These are phyloP conservation scores for Sarcophaga carnaria DNA, from an alignment of 2,888 invertebrate genomes.

Conservation along the genomic window DNA sequence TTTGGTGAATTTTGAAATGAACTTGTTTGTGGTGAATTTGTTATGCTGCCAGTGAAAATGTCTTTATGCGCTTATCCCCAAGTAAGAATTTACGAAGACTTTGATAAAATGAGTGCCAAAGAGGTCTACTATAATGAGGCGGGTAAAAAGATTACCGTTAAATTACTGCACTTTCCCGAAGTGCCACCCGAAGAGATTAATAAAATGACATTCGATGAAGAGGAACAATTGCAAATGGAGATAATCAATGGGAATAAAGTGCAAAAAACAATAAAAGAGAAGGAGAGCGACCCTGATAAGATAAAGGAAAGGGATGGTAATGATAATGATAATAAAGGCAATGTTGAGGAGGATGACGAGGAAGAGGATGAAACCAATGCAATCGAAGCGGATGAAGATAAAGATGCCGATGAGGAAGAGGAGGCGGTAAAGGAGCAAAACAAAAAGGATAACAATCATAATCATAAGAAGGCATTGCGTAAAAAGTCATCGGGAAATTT, in stretches of 20 bases:
- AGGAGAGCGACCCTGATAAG: neutral
- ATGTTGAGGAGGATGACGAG: slow-evolving; percentile 34
- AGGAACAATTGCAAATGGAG: slow-evolving; percentile 67
- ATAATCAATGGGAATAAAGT: slow-evolving; percentile 64
- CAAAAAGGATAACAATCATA: slow-evolving; percentile 11
- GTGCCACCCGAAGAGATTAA: slow-evolving; percentile 80
- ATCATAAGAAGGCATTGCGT: slow-evolving; percentile 76
- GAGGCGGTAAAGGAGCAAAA: slow-evolving; percentile 13
- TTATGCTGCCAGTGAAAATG: slow-evolving; percentile 76
- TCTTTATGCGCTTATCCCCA: slow-evolving; percentile 80
- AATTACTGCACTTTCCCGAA: slow-evolving; percentile 80
- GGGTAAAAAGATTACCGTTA: slow-evolving; percentile 81
- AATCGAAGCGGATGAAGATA: slow-evolving; percentile 69
- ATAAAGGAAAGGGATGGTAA: neutral
- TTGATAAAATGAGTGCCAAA: slow-evolving; percentile 82
- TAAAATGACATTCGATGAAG: slow-evolving; percentile 79
- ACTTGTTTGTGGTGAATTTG: slow-evolving; percentile 51
- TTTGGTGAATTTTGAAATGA: slow-evolving; percentile 13
- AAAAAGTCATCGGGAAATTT: slow-evolving; percentile 79
- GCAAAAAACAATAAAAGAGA: neutral
- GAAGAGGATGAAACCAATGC: slow-evolving; percentile 50
- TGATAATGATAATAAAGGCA: neutral
- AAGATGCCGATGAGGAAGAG: slow-evolving; percentile 64
- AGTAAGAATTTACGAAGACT: slow-evolving; percentile 82
- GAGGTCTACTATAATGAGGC: slow-evolving; percentile 81